Evolutionary conservation across 2,888 invertebrate genomes (phyloP).

Genomic region (Agriopis marginaria): DNA sequence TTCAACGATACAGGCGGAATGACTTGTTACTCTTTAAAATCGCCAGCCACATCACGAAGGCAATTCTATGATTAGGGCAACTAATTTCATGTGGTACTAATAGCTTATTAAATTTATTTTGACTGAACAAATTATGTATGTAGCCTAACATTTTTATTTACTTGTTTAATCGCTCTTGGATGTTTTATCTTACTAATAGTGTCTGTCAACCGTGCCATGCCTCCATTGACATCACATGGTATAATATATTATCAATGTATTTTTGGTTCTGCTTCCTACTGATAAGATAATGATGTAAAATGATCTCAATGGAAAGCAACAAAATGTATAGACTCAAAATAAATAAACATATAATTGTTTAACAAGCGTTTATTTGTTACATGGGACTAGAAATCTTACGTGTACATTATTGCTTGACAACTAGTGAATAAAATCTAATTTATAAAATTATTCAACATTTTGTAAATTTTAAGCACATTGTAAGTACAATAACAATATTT

Average conservation of each 20-base stretch:
- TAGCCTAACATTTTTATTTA: too few species aligned
- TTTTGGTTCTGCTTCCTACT: constrained; percentile 18
- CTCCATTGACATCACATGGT: neutral
- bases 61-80: too few species aligned
- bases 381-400: constrained; percentile 80
- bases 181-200: too few species aligned
- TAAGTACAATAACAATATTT: constrained; percentile 67
- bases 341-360: constrained; percentile 50
- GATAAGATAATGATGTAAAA: constrained; percentile 10
- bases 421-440: constrained; percentile 65
- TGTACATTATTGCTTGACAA: constrained; percentile 62
- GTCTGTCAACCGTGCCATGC: too few species aligned
- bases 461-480: constrained; percentile 64
- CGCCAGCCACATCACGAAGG: too few species aligned
- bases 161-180: too few species aligned
- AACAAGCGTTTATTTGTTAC: constrained; percentile 80
- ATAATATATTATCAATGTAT: neutral
- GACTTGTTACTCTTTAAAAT: too few species aligned
- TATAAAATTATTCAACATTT: constrained; percentile 71
- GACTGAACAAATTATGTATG: too few species aligned
- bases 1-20: too few species aligned
- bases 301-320: constrained; percentile 28
- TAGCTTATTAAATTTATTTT: too few species aligned
- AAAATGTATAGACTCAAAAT: constrained; percentile 36
- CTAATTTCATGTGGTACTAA: too few species aligned